Base-by-base conservation (phyloP, 1,140 invertebrate genomes). In the Lucilia sericata region DNA sequence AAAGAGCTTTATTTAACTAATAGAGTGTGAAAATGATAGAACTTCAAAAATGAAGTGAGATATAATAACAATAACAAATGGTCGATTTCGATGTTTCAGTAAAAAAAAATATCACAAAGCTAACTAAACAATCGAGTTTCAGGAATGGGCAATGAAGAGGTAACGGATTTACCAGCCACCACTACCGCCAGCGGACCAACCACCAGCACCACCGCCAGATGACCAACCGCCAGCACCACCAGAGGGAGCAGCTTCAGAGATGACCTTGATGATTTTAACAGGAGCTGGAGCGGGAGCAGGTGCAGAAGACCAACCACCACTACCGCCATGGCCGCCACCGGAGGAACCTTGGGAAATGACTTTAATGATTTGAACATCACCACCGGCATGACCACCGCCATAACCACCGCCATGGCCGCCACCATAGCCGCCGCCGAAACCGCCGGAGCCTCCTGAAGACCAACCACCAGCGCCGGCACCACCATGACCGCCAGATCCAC, bases 241-340 rank as follows among this genome's bases (percentile, higher is more conserved):
- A 60, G 55, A 60, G 14, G 55, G 55, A 17, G 55, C 55, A 60
- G 55, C 55, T 60, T 60, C 55, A 60, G 55, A 60, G 5, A 60
- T 60, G 13, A 60, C 55, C n/a, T 60, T 60, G 17, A 60, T 60
- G 14, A 60, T 60, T 17, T 60, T 60, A 17, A 60, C 55, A 7
- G 55, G 55, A 60, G 55, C 55, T 17, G 55, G 55, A 7, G 55
- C 55, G 2, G 55, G 55, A 74, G 86, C 86, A 2, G 86, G 47
- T n/a, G 84, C 80, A 25, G 36, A 60, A 14, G 10, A 80, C 84
- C 84, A 85, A 84, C 84, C 85, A 83, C 70, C 70, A n/a, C n/a
- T n/a, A 8, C 85, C n/a, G n/a, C 84, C 60, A 47, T 49, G 17
- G 8, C 74, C 84, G 10, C 85, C 85, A 7, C 78, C 82, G 5